Evolutionary conservation across 2,888 invertebrate genomes (phyloP), one percentile per base, ranked within the genome.

Genomic region (Drosophila cracens): DNA sequence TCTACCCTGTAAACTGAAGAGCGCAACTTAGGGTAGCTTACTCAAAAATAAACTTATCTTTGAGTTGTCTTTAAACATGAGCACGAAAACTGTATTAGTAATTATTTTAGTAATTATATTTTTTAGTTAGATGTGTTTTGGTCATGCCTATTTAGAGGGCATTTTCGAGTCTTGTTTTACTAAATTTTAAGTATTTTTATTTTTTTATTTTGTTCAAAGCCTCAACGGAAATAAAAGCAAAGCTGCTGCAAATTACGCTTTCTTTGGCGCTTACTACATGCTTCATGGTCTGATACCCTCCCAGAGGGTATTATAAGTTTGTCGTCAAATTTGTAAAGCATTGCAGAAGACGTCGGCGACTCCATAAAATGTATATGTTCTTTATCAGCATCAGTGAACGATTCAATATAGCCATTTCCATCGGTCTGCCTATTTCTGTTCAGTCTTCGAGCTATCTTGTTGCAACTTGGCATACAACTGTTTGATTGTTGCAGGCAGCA

Each of bases 231-330:
- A 59, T 43, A 43, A 40, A 49, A 60, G 62, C 56, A 36, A 60
- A 56, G 51, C 52, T 38, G 58, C 54, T 43, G 36, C 73, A 59
- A 79, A 79, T 66, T 75, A 52, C 38, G 31, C 38, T 49, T 38
- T 38, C 46, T 58, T 52, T 66, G 38, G 27, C 31, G 43, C 43
- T 66, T 36, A 40, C 46, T 31, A 79, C 68, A 52, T 46, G 74
- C 46, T 6, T 40, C 29, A n/a, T n/a, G 46, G 25, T 46, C 25
- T 25, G 46, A 46, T 25, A 43, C 43, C 5, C 21, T 46, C 8
- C 25, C 46, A 2, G 16, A 46, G 25, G 25, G 8, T 46, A 8
- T 16, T 25, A 8, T 16, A 46, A 46, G 16, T 25, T 25, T 16
- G 25, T 16, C 27, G 25, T 25, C 25, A 16, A 25, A 16, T 46